Base-by-base conservation (phyloP, 2,113 vertebrate species). In the Ploceus nigricollis region DNA sequence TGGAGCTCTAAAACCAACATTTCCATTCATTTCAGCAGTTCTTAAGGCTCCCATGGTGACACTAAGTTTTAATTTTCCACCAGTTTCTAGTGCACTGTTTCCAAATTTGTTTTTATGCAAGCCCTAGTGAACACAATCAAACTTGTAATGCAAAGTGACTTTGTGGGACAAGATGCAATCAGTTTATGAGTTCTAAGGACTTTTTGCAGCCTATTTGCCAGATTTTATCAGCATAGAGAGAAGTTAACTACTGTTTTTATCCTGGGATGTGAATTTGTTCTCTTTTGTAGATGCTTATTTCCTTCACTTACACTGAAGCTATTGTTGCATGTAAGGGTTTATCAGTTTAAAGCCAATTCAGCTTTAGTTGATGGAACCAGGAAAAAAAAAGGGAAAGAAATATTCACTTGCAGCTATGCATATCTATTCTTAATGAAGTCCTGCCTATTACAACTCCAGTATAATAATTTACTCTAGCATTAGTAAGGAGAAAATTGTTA, bases 31-130 rank as follows among this genome's bases (percentile, higher is more conserved):
- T 86, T 94, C 65, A 87, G 24, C n/a, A 31, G 24, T 54, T 93
- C 37, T 95, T 89, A 95, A 80, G 51, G 51, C 65, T 95, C 70
- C 73, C 83, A 40, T 22, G 47, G n/a, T 68, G 47, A 82, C 47
- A 56, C 7, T 82, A 80, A 54, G 33, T 92, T 95, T 90, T 85
- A 87, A 89, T 94, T 95, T 95, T 73, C 61, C 30, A 77, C 68
- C 50, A 65, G 18, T 94, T 96, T 82, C 85, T 82, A 39, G 20
- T 58, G 25, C 9, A 18, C 21, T 63, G 57, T 92, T 91, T 84
- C 61, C 39, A 91, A 56, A 94, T 89, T 61, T 82, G 54, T 92
- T 95, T 96, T 95, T 92, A 76, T 76, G 27, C 50, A 82, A 94
- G 48, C 44, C 42, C 25, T 87, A 75, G 51, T 77, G 51, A 94